Evolutionary conservation across 2,113 vertebrate genomes (phyloP).

Genomic region (Tylochromis polylepis): DNA sequence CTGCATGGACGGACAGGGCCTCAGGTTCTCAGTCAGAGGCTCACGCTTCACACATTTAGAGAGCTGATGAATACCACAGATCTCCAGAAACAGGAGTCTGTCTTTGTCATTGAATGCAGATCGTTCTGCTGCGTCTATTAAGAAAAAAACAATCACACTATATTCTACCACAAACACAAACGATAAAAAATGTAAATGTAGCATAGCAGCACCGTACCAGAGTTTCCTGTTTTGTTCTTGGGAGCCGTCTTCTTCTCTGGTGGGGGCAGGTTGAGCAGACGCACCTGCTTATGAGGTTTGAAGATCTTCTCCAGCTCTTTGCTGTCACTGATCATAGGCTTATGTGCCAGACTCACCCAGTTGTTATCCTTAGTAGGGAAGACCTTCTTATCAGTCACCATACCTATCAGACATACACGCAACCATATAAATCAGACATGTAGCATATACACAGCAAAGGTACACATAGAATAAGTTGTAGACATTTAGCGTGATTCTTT

Average conservation of each 20-base stretch:
- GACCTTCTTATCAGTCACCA: conserved; percentile 66
- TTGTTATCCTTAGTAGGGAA: conserved; percentile 73
- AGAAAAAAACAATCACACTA: neutral
- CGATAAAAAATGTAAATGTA: neutral
- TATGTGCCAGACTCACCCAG: conserved; percentile 70
- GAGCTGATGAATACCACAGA: conserved; percentile 64
- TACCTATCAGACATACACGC: conserved; percentile 48
- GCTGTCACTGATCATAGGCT: conserved; percentile 70
- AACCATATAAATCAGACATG: neutral
- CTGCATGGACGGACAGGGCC: conserved; percentile 67
- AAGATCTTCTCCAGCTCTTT: conserved; percentile 75
- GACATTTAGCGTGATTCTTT: neutral
- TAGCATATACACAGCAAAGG: neutral
- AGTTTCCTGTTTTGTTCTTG: neutral
- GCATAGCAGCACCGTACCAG: neutral
- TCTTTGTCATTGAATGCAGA: conserved; percentile 54
- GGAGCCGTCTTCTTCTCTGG: conserved; percentile 51
- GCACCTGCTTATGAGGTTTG: conserved; percentile 53
- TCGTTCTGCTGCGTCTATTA: neutral
- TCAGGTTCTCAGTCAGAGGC: conserved; percentile 63
- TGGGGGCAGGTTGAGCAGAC: conserved; percentile 71
- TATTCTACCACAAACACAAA: neutral
- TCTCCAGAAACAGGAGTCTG: conserved; percentile 67
- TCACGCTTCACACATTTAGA: conserved; percentile 60
- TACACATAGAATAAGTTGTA: neutral